Evolutionary conservation across 35 echinoderm and acorn worm genomes (phyloP).

Genomic region (Ophiothrix spiculata): DNA sequence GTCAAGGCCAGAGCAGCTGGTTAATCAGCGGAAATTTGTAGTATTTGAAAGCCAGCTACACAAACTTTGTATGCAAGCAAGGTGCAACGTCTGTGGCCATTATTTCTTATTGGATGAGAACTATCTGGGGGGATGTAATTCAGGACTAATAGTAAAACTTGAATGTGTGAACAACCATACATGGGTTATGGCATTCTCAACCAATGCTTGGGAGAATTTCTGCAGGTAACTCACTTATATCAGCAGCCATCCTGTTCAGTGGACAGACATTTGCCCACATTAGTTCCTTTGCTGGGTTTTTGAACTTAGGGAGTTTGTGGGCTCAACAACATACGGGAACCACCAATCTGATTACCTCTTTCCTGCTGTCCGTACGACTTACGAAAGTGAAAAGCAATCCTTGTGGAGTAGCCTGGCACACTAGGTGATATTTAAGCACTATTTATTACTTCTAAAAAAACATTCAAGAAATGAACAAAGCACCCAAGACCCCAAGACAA

Average conservation of each 20-base stretch:
- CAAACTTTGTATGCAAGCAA: no score
- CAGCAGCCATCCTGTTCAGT: slow-evolving; percentile 52
- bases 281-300: slow-evolving; percentile 11
- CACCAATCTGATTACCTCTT: neutral
- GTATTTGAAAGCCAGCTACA: no score
- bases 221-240: slow-evolving; percentile 47
- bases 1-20: no score
- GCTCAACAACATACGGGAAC: slow-evolving; percentile 10
- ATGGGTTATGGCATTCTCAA: slow-evolving; percentile 56
- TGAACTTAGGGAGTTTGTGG: slow-evolving; percentile 27
- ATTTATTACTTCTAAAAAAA: no score
- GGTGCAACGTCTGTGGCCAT: no score
- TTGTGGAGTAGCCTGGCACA: neutral
- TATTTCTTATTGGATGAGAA: no score
- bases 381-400: neutral
- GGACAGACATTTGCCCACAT: slow-evolving; percentile 41
- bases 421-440: no score
- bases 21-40: no score
- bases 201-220: slow-evolving; percentile 23
- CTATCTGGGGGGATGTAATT: no score
- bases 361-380: slow-evolving; percentile 20
- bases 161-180: no score
- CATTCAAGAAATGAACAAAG: neutral
- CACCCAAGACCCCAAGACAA: slow-evolving; percentile 31
- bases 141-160: no score